Conservation (phyloP, 2,797 vertebrate species). For the Hoplostethus atlanticus region DNA sequence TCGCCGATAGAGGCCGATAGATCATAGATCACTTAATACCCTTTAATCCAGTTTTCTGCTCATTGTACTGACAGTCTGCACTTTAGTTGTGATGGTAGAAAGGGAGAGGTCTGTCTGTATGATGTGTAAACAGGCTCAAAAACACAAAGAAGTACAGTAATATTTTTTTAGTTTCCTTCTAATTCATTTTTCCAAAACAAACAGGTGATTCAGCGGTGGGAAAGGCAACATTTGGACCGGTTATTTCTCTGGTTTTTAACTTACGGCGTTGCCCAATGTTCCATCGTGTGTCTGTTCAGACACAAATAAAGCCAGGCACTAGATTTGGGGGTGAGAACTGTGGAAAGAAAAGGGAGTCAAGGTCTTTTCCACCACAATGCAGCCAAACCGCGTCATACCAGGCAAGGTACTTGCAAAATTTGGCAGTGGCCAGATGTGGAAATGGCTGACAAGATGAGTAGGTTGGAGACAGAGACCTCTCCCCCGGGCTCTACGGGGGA, state of each 20-base stretch:
- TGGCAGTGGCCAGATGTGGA: slow-evolving; percentile 37
- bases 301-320: slow-evolving; percentile 52
- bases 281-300: slow-evolving; percentile 66
- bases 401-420: slow-evolving; percentile 44
- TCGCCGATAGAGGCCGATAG: neutral
- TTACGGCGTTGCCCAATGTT: slow-evolving; percentile 59
- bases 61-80: slow-evolving; percentile 22
- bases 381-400: slow-evolving; percentile 76
- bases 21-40: slow-evolving; percentile 26
- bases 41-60: slow-evolving; percentile 28
- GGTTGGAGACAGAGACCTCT: slow-evolving; percentile 53
- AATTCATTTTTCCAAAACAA: slow-evolving; percentile 76
- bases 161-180: slow-evolving; percentile 30
- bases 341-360: slow-evolving; percentile 65
- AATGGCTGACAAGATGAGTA: slow-evolving; percentile 55
- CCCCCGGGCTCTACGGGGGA: slow-evolving; percentile 11
- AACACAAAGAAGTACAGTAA: slow-evolving; percentile 63
- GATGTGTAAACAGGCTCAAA: slow-evolving; percentile 7
- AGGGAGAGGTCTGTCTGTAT: slow-evolving; percentile 16
- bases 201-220: slow-evolving; percentile 74
- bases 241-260: slow-evolving; percentile 64
- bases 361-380: slow-evolving; percentile 74
- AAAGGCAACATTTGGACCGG: slow-evolving; percentile 41
- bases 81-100: slow-evolving; percentile 22
- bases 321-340: slow-evolving; percentile 50